These are phyloP conservation scores for Panorpa germanica DNA, from an alignment of 2,888 invertebrate species.

Conservation along the genomic window DNA sequence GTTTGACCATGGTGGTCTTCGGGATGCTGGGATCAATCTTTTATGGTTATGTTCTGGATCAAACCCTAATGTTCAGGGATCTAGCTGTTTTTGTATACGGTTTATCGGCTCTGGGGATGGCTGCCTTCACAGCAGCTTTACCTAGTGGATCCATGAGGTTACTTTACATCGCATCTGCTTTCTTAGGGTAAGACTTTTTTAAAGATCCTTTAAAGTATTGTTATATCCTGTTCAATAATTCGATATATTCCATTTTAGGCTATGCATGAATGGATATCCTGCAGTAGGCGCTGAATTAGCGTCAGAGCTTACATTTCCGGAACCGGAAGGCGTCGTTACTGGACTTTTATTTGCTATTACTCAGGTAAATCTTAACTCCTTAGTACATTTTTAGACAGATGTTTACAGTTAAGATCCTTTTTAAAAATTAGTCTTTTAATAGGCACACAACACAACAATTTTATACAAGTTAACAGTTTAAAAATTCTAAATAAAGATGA, in stretches of 20 bases:
- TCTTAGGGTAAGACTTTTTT: slow-evolving; percentile 29
- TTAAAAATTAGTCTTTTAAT: too few species aligned
- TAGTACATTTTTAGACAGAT: slow-evolving; percentile 8
- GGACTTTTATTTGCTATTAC: slow-evolving; percentile 46
- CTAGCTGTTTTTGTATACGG: slow-evolving; percentile 32
- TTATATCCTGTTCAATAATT: not conserved
- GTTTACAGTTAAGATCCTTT: too few species aligned
- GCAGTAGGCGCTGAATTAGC: slow-evolving; percentile 58
- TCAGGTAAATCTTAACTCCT: too few species aligned
- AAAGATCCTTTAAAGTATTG: not conserved
- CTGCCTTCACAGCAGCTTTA: slow-evolving; percentile 36
- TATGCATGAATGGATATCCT: slow-evolving; percentile 56
- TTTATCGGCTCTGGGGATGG: slow-evolving; percentile 37
- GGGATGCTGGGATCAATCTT: slow-evolving; percentile 43
- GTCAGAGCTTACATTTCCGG: slow-evolving; percentile 53
- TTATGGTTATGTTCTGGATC: slow-evolving; percentile 42
- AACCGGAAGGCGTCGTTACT: slow-evolving; percentile 47
- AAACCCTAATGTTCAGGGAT: slow-evolving; percentile 43
- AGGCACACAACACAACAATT: too few species aligned
- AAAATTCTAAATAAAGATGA: slow-evolving; percentile 4
- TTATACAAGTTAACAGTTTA: too few species aligned
- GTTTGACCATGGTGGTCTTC: slow-evolving; percentile 36
- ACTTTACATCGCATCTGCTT: slow-evolving; percentile 32
- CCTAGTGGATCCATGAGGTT: slow-evolving; percentile 22
- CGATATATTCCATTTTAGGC: slow-evolving; percentile 24